Evolutionary conservation across 2,888 invertebrate genomes (phyloP).

Genomic region (Agriotes lineatus): DNA sequence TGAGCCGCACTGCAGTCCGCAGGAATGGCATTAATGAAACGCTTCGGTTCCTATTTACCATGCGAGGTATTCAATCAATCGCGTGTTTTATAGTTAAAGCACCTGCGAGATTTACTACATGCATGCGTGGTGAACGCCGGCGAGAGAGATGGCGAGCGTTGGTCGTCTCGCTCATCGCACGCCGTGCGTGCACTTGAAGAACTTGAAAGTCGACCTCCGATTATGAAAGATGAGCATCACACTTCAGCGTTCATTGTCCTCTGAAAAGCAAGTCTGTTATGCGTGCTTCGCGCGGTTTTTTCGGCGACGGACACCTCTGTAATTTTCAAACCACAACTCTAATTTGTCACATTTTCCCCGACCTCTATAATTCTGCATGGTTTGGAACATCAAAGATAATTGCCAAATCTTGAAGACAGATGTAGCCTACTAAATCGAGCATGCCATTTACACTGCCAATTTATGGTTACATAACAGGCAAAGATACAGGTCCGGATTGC

Average conservation of each 20-base stretch:
- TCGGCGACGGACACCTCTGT: constrained; percentile 9
- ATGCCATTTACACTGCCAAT: too few relatives aligned
- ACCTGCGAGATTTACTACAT: constrained; percentile 42
- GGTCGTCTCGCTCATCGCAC: constrained; percentile 38
- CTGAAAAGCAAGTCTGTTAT: constrained; percentile 17
- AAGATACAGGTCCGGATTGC: too few relatives aligned
- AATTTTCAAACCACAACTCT: background rate
- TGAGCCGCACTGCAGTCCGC: background rate
- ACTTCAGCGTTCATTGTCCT: constrained; percentile 48
- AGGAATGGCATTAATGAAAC: background rate
- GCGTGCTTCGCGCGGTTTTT: constrained; percentile 37
- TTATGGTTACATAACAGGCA: too few relatives aligned
- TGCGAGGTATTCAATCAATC: constrained; percentile 18
- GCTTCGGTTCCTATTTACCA: constrained; percentile 1
- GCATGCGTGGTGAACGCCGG: constrained; percentile 40
- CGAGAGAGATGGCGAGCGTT: constrained; percentile 33
- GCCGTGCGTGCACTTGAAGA: constrained; percentile 46
- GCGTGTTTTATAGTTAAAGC: constrained; percentile 37
- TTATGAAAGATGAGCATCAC: constrained; percentile 49
- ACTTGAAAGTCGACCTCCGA: constrained; percentile 50
- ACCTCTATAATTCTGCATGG: too few relatives aligned
- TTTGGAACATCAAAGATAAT: too few relatives aligned
- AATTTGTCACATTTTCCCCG: background rate
- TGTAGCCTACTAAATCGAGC: background rate
- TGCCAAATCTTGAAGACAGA: too few relatives aligned